These are phyloP conservation scores for Cyrtorhinus lividipennis DNA, from an alignment of 1,140 invertebrate genomes.

Conservation along the genomic window DNA sequence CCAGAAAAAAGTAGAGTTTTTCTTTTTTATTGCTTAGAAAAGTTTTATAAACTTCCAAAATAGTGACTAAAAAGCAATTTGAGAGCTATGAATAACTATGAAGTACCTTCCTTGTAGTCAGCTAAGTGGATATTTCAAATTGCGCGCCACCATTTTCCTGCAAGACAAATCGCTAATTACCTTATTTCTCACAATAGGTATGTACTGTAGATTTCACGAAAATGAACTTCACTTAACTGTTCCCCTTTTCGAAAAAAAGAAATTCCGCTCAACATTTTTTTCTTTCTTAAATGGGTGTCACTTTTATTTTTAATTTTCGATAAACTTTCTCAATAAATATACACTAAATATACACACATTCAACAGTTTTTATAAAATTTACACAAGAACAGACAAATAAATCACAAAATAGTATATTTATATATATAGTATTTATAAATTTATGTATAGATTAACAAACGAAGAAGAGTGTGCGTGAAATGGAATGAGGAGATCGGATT, in stretches of 20 bases:
- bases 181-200: too few relatives aligned
- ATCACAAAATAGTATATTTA: constrained; percentile 6
- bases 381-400: constrained; percentile 8
- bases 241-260: background rate
- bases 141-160: background rate
- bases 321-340: constrained; percentile 1
- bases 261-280: background rate
- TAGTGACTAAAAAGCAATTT: background rate
- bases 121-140: background rate
- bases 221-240: background rate
- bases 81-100: background rate
- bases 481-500: constrained; percentile 8
- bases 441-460: constrained; percentile 9
- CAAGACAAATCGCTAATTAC: too few relatives aligned
- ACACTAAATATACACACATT: constrained; percentile 9
- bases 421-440: constrained; percentile 5
- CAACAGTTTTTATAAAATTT: constrained; percentile 7
- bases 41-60: too few relatives aligned
- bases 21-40: too few relatives aligned
- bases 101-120: background rate
- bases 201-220: background rate
- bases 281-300: too few relatives aligned
- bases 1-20: too few relatives aligned
- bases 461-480: constrained; percentile 8
- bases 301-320: background rate